Percentiles rank a stretch among this genome's conserved stretches.
Evolutionary conservation across 2,797 vertebrate genomes (phyloP).

Genomic region (Phaenicophaeus curvirostris): DNA sequence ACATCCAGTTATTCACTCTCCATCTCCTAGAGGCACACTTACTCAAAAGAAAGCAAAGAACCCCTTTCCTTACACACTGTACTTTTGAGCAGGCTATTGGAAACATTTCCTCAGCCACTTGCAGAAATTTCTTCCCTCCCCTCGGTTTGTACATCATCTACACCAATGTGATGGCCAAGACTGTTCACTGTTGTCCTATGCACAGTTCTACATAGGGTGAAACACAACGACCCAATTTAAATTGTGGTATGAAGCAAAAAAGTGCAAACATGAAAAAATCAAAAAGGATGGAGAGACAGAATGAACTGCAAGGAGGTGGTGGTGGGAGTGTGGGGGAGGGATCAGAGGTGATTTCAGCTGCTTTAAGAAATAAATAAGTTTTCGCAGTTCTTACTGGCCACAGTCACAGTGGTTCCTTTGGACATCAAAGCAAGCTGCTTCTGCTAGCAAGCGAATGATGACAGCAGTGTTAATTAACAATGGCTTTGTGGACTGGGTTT

Average conservation of each 20-base stretch:
- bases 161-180: not conserved
- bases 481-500: not conserved
- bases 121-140: not conserved
- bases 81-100: not conserved
- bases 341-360: not conserved
- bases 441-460: not conserved
- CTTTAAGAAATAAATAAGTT: not conserved
- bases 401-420: not conserved
- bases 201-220: not conserved
- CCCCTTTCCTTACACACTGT: not conserved
- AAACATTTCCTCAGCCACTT: not conserved
- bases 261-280: not conserved
- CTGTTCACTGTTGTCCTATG: not conserved
- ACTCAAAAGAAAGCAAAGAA: not conserved
- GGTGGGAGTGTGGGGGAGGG: fast-evolving
- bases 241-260: not conserved
- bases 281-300: not conserved
- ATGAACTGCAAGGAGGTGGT: not conserved
- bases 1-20: not conserved
- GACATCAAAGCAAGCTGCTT: not conserved
- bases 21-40: not conserved
- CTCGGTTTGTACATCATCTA: not conserved
- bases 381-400: not conserved
- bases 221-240: not conserved
- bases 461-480: not conserved